Conservation (phyloP, 2,888 invertebrate species). For the Callinectes sapidus region DNA sequence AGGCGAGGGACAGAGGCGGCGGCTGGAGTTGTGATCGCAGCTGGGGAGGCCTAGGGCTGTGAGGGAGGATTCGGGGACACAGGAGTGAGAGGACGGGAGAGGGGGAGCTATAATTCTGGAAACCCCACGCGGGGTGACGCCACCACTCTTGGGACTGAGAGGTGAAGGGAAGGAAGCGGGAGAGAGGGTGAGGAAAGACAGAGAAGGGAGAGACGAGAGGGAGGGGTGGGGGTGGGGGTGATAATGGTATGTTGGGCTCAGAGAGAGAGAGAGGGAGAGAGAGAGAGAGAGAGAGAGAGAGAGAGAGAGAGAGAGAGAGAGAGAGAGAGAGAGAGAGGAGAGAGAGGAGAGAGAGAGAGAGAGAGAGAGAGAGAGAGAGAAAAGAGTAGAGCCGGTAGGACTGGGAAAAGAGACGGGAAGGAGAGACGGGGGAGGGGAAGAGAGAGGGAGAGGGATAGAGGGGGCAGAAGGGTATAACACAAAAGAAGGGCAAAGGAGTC, state of each 20-base stretch:
- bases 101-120: neutral
- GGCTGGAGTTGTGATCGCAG: conserved; percentile 7
- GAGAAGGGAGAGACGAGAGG: conserved; percentile 27
- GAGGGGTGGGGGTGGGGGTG: neutral
- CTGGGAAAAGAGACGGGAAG: neutral
- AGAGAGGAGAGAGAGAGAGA: neutral
- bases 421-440: neutral
- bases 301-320: conserved; percentile 34
- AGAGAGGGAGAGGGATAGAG: conserved; percentile 7
- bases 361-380: neutral
- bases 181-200: neutral
- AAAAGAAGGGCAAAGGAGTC: conserved; percentile 22
- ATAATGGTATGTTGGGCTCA: neutral
- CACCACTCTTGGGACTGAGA: too few species aligned
- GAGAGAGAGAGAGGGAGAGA: neutral
- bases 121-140: neutral
- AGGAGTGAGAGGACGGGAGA: neutral
- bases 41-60: neutral
- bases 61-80: neutral
- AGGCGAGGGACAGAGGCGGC: neutral
- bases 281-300: neutral
- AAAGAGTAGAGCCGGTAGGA: neutral
- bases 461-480: neutral
- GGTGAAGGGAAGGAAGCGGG: neutral
- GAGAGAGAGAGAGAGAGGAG: conserved; percentile 40